A percentile compares a stretch with the other conserved stretches of the same genome.
Evolutionary conservation across 2,113 vertebrate species (phyloP).

Genomic region (Ammospiza nelsoni): DNA sequence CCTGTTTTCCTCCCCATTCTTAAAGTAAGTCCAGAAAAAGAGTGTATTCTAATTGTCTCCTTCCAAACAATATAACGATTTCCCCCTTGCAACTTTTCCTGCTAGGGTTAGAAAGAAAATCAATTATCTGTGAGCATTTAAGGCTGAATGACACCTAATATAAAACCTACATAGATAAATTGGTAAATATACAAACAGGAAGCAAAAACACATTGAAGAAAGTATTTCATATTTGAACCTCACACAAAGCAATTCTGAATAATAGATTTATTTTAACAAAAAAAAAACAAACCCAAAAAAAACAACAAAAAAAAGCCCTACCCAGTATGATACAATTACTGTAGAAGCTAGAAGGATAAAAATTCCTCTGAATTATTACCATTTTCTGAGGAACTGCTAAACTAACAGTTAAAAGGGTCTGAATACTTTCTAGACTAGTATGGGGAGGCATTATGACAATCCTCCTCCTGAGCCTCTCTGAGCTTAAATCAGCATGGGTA

Average conservation of each 20-base stretch:
- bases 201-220: not conserved
- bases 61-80: not conserved
- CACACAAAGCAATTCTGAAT: not conserved
- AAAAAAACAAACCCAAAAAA: not conserved
- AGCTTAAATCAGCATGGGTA: conserved; percentile 54
- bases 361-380: not conserved
- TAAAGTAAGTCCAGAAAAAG: not conserved
- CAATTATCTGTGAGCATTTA: not conserved
- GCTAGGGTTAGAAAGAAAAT: not conserved
- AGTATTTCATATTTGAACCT: not conserved
- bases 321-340: not conserved
- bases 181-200: not conserved
- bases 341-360: conserved; percentile 5
- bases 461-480: conserved; percentile 21
- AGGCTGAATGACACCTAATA: not conserved
- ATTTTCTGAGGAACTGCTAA: conserved; percentile 23
- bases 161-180: not conserved
- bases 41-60: not conserved
- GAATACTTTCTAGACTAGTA: conserved; percentile 23
- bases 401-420: conserved; percentile 28
- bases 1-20: not conserved
- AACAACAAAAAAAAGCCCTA: not conserved
- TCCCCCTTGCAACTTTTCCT: not conserved
- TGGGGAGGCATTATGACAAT: conserved; percentile 40
- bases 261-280: not conserved